A percentile compares a stretch with the other conserved stretches of the same genome.
Conservation (phyloP, 2,888 invertebrate species). For the Ormyrus rosae region DNA sequence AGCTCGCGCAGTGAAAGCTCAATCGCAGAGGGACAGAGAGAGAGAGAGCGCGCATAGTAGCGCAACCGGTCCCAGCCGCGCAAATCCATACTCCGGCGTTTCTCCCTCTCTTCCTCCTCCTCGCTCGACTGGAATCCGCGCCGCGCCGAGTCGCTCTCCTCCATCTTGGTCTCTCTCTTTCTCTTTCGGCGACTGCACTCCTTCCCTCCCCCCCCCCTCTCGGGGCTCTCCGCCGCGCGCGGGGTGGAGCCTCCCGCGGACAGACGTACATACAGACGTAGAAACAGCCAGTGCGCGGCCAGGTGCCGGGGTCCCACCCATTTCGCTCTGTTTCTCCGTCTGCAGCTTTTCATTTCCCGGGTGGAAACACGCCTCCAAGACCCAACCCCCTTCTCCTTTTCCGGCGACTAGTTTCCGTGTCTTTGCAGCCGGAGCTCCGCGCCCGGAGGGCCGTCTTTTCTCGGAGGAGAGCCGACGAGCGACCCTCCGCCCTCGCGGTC, state of each 20-base stretch:
- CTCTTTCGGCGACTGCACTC: conserved; percentile 42
- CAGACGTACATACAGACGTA: conserved; percentile 74
- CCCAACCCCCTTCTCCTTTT: too few relatives aligned
- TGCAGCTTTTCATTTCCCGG: not conserved
- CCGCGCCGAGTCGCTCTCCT: not conserved
- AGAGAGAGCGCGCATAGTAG: too few relatives aligned
- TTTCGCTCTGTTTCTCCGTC: not conserved
- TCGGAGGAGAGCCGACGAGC: too few relatives aligned
- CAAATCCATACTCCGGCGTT: conserved; percentile 34
- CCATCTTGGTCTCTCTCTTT: conserved; percentile 52
- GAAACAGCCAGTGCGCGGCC: conserved; percentile 68
- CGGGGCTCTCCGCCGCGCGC: conserved; percentile 10
- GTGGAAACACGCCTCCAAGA: not conserved
- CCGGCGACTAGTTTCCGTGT: not conserved
- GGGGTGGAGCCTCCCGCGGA: conserved; percentile 73
- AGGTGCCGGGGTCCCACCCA: too few relatives aligned
- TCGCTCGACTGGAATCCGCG: not conserved
- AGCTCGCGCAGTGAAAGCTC: too few relatives aligned
- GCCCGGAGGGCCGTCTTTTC: too few relatives aligned
- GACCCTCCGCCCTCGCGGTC: too few relatives aligned
- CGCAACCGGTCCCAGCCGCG: conserved; percentile 1
- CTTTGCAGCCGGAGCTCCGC: too few relatives aligned
- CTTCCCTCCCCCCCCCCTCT: not conserved
- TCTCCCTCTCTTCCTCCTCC: not conserved
- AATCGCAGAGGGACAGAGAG: too few relatives aligned